Evolutionary conservation across 2,797 vertebrate species (phyloP).

Genomic region (Gadopsis marmoratus): DNA sequence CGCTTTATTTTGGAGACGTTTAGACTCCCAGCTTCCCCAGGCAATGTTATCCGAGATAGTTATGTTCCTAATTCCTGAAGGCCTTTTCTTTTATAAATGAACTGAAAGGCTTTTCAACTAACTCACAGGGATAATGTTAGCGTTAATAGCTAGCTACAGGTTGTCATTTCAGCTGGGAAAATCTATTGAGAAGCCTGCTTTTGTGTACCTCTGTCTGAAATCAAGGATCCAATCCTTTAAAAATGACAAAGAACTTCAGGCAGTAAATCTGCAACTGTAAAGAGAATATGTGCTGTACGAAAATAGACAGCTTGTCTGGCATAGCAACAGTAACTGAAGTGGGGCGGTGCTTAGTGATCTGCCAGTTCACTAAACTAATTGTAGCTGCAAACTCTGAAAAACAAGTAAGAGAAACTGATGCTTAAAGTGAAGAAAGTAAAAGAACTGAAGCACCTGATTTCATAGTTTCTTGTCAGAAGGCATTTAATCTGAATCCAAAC

Average conservation of each 20-base stretch:
- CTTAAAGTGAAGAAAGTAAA: background rate
- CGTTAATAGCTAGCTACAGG: background rate
- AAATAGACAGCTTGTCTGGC: background rate
- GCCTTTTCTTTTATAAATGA: background rate
- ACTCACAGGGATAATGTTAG: background rate
- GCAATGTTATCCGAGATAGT: background rate
- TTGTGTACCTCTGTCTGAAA: background rate
- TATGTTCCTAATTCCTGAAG: background rate
- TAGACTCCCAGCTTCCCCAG: background rate
- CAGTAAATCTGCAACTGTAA: background rate
- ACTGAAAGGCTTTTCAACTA: background rate
- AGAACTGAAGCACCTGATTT: background rate
- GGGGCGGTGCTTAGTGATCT: background rate
- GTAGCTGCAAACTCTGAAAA: background rate
- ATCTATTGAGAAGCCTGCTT: background rate
- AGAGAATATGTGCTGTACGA: background rate
- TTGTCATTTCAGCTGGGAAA: background rate
- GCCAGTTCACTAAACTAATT: background rate
- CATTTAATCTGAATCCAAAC: conserved; percentile 14
- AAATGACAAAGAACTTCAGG: background rate
- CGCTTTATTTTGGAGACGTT: background rate
- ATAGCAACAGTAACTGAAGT: background rate
- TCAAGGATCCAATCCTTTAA: background rate
- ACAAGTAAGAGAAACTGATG: background rate
- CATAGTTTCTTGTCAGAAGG: background rate